phyloP scores from a whole-genome alignment of 2,113 vertebrate genomes.

The Neomonachus schauinslandi region DNA sequence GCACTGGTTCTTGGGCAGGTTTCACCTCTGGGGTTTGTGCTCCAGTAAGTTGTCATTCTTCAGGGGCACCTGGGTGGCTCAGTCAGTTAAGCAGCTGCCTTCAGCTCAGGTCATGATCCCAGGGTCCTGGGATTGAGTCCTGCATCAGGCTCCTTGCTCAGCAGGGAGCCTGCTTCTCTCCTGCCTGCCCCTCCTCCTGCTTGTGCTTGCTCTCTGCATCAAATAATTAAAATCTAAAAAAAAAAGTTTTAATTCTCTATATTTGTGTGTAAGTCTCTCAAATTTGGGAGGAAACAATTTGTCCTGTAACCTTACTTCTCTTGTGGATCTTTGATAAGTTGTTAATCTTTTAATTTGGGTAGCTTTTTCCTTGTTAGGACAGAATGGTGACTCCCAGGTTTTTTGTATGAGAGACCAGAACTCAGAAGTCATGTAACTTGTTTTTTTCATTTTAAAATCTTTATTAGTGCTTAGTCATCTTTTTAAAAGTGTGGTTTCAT shows the following conservation, averaged over 20 bases:
- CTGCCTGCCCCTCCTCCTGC: too few relatives aligned
- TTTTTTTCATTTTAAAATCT: neutral
- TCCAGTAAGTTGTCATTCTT: neutral
- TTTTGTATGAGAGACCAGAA: neutral
- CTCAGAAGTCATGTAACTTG: neutral
- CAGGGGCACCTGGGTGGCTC: too few relatives aligned
- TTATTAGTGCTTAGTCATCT: neutral
- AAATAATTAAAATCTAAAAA: too few relatives aligned
- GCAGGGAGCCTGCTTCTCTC: too few relatives aligned
- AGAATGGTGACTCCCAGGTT: neutral
- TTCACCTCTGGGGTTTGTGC: neutral
- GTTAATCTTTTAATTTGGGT: neutral
- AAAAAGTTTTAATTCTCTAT: neutral
- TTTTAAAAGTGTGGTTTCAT: neutral
- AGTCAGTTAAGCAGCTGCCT: too few relatives aligned
- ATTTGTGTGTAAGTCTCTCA: neutral
- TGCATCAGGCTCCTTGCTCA: too few relatives aligned
- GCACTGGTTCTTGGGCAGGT: neutral
- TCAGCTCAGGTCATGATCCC: too few relatives aligned
- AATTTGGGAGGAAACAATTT: neutral
- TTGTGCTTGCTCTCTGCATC: too few relatives aligned
- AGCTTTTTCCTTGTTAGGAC: neutral
- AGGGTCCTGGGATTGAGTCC: too few relatives aligned
- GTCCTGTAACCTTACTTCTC: neutral
- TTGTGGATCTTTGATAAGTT: neutral